Percentiles rank a stretch among this genome's conserved stretches.
Evolutionary conservation across 2,888 invertebrate genomes (phyloP).

Genomic region (Ceratothoa steindachneri): DNA sequence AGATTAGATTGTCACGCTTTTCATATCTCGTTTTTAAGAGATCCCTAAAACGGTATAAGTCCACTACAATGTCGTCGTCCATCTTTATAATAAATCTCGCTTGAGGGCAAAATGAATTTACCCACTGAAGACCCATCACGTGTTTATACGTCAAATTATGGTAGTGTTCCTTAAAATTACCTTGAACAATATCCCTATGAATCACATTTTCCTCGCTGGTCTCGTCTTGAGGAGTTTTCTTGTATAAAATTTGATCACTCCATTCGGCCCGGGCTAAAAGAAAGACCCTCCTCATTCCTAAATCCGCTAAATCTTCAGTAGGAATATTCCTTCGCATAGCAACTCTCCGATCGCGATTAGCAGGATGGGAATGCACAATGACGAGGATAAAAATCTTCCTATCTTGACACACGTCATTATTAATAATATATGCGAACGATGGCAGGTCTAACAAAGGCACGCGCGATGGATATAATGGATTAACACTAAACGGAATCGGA

Average conservation of each 20-base stretch:
- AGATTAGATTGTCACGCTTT: constrained; percentile 23
- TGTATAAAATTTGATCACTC: constrained; percentile 35
- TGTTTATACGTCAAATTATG: constrained; percentile 80
- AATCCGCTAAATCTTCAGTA: constrained; percentile 58
- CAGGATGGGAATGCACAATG: constrained; percentile 74
- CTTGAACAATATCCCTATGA: constrained; percentile 69
- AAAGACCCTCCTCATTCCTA: constrained; percentile 66
- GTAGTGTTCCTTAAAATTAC: constrained; percentile 71
- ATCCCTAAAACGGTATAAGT: constrained; percentile 60
- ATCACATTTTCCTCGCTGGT: constrained; percentile 52
- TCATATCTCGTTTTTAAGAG: constrained; percentile 48
- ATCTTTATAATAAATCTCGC: constrained; percentile 69
- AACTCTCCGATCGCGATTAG: constrained; percentile 66
- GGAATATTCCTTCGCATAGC: constrained; percentile 67
- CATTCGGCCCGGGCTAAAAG: constrained; percentile 58
- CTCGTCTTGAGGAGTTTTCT: constrained; percentile 49
- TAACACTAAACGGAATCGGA: not conserved
- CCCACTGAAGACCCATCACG: constrained; percentile 74
- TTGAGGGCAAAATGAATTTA: constrained; percentile 60
- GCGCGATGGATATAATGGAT: constrained; percentile 1
- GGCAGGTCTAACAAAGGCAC: not conserved
- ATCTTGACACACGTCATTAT: not conserved
- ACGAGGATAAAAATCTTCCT: constrained; percentile 48
- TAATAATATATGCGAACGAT: not conserved
- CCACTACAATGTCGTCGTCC: constrained; percentile 74